Conservation (phyloP, 1,140 invertebrate species). For the Drosophila subobscura region DNA sequence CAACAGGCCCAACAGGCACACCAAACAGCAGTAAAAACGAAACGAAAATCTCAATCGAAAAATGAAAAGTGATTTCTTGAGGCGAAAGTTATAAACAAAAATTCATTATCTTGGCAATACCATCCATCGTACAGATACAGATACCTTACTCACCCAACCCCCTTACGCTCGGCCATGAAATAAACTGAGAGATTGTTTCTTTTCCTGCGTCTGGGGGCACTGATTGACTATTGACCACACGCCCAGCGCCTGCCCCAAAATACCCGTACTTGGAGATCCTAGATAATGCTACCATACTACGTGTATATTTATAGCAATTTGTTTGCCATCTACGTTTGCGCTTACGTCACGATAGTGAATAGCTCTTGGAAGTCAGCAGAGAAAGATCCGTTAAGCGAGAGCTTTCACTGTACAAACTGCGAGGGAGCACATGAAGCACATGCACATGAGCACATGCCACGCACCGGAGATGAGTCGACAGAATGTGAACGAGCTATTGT, state of each 20-base stretch:
- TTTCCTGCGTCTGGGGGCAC: conserved; percentile 9
- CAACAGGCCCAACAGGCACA: conserved; percentile 13
- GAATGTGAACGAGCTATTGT: conserved; percentile 20
- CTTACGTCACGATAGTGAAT: conserved; percentile 28
- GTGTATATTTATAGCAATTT: conserved; percentile 38
- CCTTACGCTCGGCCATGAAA: background rate
- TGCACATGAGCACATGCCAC: conserved; percentile 1
- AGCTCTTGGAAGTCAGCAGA: conserved; percentile 12
- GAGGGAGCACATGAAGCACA: background rate
- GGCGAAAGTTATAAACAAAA: conserved; percentile 32
- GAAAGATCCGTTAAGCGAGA: too few relatives aligned
- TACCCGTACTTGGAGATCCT: conserved; percentile 6
- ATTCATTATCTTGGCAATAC: conserved; percentile 26
- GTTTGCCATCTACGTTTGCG: conserved; percentile 15
- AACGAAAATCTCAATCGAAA: too few relatives aligned
- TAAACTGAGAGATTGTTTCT: conserved; percentile 11
- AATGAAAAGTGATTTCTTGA: conserved; percentile 16
- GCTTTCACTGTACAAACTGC: background rate
- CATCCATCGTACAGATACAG: too few relatives aligned
- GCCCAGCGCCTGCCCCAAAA: too few relatives aligned
- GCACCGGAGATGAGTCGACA: conserved; percentile 48
- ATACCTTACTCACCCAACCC: too few relatives aligned
- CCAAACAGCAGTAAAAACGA: background rate
- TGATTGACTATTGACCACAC: conserved; percentile 28
- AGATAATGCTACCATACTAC: conserved; percentile 17